Base-by-base conservation (phyloP, 1,140 invertebrate species). In the Medauroidea extradentata region DNA sequence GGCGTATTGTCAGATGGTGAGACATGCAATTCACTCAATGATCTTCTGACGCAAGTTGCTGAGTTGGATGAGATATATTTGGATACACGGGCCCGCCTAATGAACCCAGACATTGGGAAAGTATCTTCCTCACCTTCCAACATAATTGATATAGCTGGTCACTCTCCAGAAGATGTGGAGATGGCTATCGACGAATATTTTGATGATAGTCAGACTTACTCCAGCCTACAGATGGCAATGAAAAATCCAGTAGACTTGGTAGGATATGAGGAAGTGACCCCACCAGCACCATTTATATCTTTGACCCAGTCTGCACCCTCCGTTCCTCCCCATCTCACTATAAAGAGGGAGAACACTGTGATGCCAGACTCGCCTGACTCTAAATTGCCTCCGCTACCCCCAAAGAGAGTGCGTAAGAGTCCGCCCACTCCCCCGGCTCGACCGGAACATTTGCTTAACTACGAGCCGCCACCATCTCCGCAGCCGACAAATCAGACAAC, bases 191-290 rank as follows among this genome's bases (percentile, higher is more conserved):
- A 88, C 34, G 85, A 85, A 34, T 34, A 34, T 25, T 72, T 71
- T 29, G 85, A 89, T 60, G 89, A 91, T 65, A 81, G 84, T 53
- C 84, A 85, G 51, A 90, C 87, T 0, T 92, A 93, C 61, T 88
- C 87, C 0, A 92, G 89, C 68, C 72, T 93, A 43, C 90, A 92
- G 69, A 79, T 91, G 68, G 91, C 91, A 0, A 93, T 92, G 79
- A 91, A 88, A 74, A 91, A 93, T 75, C 90, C 90, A 0, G 70
- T 90, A 1, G 67, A 81, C 7, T 81, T 89, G 24, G 65, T 76
- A 51, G 76, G 78, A 34, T 83, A 85, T 59, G 82, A 84, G 27
- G 82, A 84, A 59, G 76, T 84, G 3, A 71, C 63, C 34, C 66
- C 66, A 48, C 50, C 27, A 4, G n/a, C 25, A 14, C 29, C 29